A percentile compares a stretch with the other conserved stretches of the same genome.
phyloP scores from a whole-genome alignment of 37 sponge, comb jelly and placozoan genomes.

The Ianthella basta region DNA sequence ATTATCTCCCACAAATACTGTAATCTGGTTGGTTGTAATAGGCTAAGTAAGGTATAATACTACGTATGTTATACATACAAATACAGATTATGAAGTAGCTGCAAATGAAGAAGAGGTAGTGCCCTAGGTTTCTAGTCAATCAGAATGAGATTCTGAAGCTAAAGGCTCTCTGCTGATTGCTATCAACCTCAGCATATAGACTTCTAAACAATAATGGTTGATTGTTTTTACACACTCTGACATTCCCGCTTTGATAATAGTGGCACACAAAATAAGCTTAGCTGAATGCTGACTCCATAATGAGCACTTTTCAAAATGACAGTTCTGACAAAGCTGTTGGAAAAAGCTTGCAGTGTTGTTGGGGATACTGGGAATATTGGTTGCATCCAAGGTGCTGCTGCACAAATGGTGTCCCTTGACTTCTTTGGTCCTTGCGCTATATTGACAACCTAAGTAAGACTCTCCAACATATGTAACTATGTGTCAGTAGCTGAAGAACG shows the following conservation, averaged over 20 bases:
- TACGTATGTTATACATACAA: background rate
- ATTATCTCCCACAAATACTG: no score
- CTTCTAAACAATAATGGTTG: background rate
- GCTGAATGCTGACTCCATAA: conserved; percentile 21
- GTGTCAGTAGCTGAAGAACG: conserved; percentile 9
- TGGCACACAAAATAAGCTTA: conserved; percentile 8
- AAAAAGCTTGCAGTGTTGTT: background rate
- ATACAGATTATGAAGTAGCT: no score
- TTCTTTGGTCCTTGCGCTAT: conserved; percentile 11
- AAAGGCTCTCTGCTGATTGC: conserved; percentile 20
- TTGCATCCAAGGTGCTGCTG: background rate
- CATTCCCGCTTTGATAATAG: conserved; percentile 12
- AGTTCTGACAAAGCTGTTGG: conserved; percentile 14
- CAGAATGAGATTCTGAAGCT: conserved; percentile 56
- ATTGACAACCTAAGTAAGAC: background rate
- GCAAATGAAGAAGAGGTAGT: background rate
- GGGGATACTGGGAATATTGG: conserved; percentile 30
- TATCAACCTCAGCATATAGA: background rate
- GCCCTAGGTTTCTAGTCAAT: background rate
- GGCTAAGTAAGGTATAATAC: background rate
- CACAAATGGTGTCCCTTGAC: background rate
- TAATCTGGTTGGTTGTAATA: no score
- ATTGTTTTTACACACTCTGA: conserved; percentile 5
- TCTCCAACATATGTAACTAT: background rate
- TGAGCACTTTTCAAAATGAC: background rate